phyloP scores from a whole-genome alignment of 2,888 invertebrate species.

The Apamea anceps region DNA sequence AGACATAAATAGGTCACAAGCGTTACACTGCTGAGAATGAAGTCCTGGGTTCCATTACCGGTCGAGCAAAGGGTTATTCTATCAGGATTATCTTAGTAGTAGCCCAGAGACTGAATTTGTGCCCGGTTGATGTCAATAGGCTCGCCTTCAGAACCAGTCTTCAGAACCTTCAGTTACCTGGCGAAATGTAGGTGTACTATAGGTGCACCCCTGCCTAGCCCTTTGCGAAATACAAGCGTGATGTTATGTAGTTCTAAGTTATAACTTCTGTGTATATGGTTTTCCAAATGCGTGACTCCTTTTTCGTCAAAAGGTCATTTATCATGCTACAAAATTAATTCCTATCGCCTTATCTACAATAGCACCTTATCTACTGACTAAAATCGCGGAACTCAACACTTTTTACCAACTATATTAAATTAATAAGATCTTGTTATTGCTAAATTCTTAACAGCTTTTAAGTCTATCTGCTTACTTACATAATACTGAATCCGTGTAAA shows the following conservation, averaged over 20 bases:
- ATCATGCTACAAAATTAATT: not conserved
- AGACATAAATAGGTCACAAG: not conserved
- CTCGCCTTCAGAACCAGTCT: too few relatives aligned
- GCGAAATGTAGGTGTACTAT: not conserved
- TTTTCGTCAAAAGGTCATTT: not conserved
- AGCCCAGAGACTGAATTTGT: too few relatives aligned
- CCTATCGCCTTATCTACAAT: not conserved
- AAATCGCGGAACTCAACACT: not conserved
- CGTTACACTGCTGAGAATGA: not conserved
- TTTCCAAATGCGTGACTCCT: too few relatives aligned
- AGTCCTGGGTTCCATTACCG: too few relatives aligned
- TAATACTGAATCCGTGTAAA: not conserved
- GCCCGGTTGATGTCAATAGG: too few relatives aligned
- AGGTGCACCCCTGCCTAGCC: not conserved
- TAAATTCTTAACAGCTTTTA: not conserved
- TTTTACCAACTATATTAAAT: not conserved
- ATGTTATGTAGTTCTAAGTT: too few relatives aligned
- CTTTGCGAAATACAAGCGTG: not conserved
- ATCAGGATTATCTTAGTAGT: not conserved
- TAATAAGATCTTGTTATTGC: slow-evolving; percentile 5
- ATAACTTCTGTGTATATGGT: not conserved
- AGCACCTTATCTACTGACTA: too few relatives aligned
- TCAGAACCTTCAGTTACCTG: not conserved
- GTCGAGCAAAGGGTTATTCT: not conserved
- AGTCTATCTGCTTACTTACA: not conserved